Evolutionary conservation across 2,113 vertebrate species (phyloP).

Genomic region (Columba janthina): DNA sequence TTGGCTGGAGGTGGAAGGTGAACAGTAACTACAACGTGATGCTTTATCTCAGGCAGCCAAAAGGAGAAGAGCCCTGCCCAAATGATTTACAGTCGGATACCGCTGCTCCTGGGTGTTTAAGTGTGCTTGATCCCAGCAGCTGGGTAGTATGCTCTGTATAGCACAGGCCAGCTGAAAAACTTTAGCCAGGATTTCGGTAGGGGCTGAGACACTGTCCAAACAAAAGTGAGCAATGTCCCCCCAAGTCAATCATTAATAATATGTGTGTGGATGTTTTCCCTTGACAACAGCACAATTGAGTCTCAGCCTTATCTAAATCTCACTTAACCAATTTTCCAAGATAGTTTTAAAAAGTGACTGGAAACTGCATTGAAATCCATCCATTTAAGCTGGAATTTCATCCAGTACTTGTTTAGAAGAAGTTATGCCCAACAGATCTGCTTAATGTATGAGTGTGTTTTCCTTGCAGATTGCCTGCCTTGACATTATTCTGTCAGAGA

Average conservation of each 20-base stretch:
- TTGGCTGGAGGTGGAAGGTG: background rate
- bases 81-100: rapidly evolving
- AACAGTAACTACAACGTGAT: background rate
- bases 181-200: background rate
- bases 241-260: background rate
- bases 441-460: background rate
- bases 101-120: background rate
- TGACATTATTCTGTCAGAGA: background rate
- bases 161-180: background rate
- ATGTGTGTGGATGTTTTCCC: background rate
- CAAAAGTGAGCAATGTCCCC: background rate
- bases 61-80: background rate
- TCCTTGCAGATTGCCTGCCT: background rate
- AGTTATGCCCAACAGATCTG: background rate
- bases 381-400: background rate
- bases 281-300: background rate
- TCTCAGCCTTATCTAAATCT: background rate
- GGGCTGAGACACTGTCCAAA: background rate
- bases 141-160: background rate
- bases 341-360: background rate
- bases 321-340: background rate
- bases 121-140: background rate
- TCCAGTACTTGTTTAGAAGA: slow-evolving; percentile 23
- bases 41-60: background rate
- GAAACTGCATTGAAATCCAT: background rate